Percentiles rank a stretch among this genome's conserved stretches.
Conservation (phyloP, 2,113 vertebrate genomes). For the Zapus hudsonius region DNA sequence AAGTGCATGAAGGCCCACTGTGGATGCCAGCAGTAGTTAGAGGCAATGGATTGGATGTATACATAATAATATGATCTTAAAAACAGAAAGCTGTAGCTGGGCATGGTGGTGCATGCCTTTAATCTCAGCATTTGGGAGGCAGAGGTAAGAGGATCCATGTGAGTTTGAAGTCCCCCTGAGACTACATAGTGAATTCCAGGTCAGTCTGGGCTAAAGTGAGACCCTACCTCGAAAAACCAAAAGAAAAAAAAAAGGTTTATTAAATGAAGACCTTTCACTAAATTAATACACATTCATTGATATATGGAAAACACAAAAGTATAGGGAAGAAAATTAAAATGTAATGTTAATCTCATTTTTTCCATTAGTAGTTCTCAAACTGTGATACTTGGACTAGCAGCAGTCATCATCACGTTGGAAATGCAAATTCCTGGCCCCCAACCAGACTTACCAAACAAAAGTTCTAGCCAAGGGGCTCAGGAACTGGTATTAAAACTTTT, state of each 20-base stretch:
- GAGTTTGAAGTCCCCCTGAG: too few relatives aligned
- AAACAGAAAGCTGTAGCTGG: slow-evolving; percentile 20
- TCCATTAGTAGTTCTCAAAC: neutral
- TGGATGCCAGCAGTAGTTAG: neutral
- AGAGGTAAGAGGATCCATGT: too few relatives aligned
- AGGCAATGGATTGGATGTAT: slow-evolving; percentile 1
- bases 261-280: slow-evolving; percentile 12
- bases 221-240: too few relatives aligned
- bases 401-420: slow-evolving; percentile 13
- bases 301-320: slow-evolving; percentile 12
- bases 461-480: neutral
- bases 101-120: too few relatives aligned
- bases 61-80: slow-evolving; percentile 13
- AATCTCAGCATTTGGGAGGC: too few relatives aligned
- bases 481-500: neutral
- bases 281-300: slow-evolving; percentile 22
- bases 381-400: neutral
- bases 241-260: too few relatives aligned
- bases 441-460: slow-evolving; percentile 33
- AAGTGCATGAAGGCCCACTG: neutral
- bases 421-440: slow-evolving; percentile 29
- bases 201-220: too few relatives aligned
- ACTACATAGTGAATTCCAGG: too few relatives aligned
- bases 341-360: neutral
- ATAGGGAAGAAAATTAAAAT: slow-evolving; percentile 36